These are phyloP conservation scores for Amyelois transitella DNA, from an alignment of 1,140 invertebrate genomes.

Conservation along the genomic window DNA sequence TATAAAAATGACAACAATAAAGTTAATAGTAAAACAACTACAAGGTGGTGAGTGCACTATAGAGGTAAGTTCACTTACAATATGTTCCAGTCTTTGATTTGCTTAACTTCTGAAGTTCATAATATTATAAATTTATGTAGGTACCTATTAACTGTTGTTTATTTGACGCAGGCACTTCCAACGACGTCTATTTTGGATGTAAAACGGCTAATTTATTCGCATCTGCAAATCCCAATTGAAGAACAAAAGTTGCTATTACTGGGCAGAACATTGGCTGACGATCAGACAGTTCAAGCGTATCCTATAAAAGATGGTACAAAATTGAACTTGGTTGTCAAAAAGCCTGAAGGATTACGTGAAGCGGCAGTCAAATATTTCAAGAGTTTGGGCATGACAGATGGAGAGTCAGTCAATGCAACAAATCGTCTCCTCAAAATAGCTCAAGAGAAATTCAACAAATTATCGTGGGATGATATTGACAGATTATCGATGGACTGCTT, in stretches of 20 bases:
- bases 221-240: slow-evolving; percentile 43
- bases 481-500: slow-evolving; percentile 37
- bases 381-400: slow-evolving; percentile 47
- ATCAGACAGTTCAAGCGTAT: slow-evolving; percentile 47
- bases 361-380: slow-evolving; percentile 50
- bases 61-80: slow-evolving; percentile 31
- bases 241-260: slow-evolving; percentile 54
- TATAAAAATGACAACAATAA: slow-evolving; percentile 29
- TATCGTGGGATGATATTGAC: slow-evolving; percentile 66
- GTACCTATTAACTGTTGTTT: too few relatives aligned
- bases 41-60: slow-evolving; percentile 57
- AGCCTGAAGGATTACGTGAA: slow-evolving; percentile 50
- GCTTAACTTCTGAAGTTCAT: too few relatives aligned
- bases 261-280: slow-evolving; percentile 51
- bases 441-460: slow-evolving; percentile 52
- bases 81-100: not conserved
- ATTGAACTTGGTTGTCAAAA: slow-evolving; percentile 57
- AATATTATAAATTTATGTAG: too few relatives aligned
- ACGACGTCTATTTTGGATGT: slow-evolving; percentile 55
- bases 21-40: slow-evolving; percentile 57
- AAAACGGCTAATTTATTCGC: slow-evolving; percentile 42
- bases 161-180: slow-evolving; percentile 45
- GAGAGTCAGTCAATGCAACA: slow-evolving; percentile 37
- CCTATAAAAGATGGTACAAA: slow-evolving; percentile 63
- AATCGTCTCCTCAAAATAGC: slow-evolving; percentile 35